phyloP scores from a whole-genome alignment of 2,888 invertebrate genomes.

The Rutpela maculata region DNA sequence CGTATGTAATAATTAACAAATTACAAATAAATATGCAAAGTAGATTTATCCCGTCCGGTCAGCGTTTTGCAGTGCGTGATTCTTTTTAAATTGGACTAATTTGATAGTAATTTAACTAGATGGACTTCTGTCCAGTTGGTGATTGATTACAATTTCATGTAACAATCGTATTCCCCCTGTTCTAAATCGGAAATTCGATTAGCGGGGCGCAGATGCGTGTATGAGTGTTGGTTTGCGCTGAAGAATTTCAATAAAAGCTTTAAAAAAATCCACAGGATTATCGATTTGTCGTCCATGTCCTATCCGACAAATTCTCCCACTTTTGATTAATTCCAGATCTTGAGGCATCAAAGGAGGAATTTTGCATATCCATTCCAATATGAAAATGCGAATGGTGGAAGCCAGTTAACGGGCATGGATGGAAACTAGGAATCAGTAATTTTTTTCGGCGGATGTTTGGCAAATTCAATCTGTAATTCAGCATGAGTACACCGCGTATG shows the following conservation, averaged over 20 bases:
- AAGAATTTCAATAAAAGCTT: constrained; percentile 62
- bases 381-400: constrained; percentile 24
- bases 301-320: constrained; percentile 58
- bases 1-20: constrained; percentile 37
- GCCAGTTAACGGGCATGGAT: neutral
- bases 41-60: constrained; percentile 27
- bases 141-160: constrained; percentile 54
- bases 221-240: constrained; percentile 46
- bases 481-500: neutral
- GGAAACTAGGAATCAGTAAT: constrained; percentile 14
- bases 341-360: constrained; percentile 42
- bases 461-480: neutral
- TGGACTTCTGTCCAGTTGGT: constrained; percentile 44
- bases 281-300: constrained; percentile 59
- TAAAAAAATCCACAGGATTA: constrained; percentile 60
- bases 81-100: constrained; percentile 53
- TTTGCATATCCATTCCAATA: constrained; percentile 41
- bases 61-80: constrained; percentile 44
- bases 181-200: constrained; percentile 53
- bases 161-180: constrained; percentile 35
- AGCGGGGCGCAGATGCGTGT: constrained; percentile 48
- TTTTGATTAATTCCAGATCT: constrained; percentile 56
- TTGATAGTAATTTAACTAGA: constrained; percentile 43
- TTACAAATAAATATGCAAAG: constrained; percentile 37
- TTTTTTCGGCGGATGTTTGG: neutral